phyloP scores from a whole-genome alignment of 2,113 vertebrate species.

The Cyanistes caeruleus region DNA sequence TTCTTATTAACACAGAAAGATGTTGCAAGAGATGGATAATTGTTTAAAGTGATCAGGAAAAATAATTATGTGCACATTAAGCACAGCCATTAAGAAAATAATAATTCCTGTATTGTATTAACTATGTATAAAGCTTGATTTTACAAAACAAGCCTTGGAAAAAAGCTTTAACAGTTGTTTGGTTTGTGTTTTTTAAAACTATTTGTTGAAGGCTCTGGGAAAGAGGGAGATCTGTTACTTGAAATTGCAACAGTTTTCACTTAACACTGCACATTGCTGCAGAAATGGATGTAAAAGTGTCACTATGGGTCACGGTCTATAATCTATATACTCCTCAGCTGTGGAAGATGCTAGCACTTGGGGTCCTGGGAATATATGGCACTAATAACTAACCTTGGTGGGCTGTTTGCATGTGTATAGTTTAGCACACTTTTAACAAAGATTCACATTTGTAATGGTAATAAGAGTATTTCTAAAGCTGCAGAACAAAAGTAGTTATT shows the following conservation, averaged over 20 bases:
- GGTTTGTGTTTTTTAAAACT: neutral
- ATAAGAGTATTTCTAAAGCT: neutral
- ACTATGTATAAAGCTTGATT: neutral
- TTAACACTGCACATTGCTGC: neutral
- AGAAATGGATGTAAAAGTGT: neutral
- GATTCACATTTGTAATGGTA: neutral
- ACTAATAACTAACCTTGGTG: neutral
- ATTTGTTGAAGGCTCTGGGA: neutral
- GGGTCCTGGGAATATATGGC: neutral
- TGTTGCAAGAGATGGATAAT: neutral
- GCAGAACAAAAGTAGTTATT: neutral
- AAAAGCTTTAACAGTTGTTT: neutral
- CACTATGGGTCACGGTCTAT: neutral
- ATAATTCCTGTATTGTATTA: neutral
- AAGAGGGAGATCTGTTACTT: neutral
- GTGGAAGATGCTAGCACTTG: neutral
- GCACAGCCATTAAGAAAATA: neutral
- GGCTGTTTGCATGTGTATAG: neutral
- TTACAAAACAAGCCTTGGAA: neutral
- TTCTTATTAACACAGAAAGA: neutral
- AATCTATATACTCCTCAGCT: neutral
- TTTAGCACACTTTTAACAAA: neutral
- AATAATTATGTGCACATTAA: neutral
- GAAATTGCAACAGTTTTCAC: neutral
- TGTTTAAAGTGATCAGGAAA: neutral